Evolutionary conservation across 2,888 invertebrate species (phyloP).

Genomic region (Eurois occulta): DNA sequence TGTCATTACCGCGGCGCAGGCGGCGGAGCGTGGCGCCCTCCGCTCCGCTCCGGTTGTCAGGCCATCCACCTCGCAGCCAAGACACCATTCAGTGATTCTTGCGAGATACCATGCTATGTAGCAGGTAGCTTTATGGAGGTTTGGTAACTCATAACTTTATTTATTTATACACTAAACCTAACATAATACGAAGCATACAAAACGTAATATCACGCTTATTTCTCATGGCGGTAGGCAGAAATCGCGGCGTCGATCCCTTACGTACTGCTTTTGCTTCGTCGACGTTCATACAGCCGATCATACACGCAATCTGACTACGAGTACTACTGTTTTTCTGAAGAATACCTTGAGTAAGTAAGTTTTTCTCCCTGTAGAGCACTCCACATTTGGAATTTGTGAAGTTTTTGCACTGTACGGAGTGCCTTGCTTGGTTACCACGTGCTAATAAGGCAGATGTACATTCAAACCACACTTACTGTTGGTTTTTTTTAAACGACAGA

Average conservation of each 20-base stretch:
- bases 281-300: too few relatives aligned
- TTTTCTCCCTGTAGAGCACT: not conserved
- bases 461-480: not conserved
- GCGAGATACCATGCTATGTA: conserved; percentile 39
- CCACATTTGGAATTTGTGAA: not conserved
- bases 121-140: conserved; percentile 16
- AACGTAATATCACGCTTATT: not conserved
- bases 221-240: not conserved
- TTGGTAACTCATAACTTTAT: conserved; percentile 8
- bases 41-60: conserved; percentile 81
- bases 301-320: not conserved
- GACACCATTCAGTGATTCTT: conserved; percentile 60
- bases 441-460: not conserved
- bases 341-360: not conserved
- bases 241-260: too few relatives aligned
- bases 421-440: too few relatives aligned
- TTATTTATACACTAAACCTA: not conserved
- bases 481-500: not conserved
- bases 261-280: not conserved
- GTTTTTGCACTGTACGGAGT: not conserved
- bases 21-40: conserved; percentile 82
- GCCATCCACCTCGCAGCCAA: conserved; percentile 82
- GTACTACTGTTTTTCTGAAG: not conserved
- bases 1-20: conserved; percentile 82
- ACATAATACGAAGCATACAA: not conserved